Evolutionary conservation across 2,888 invertebrate species (phyloP), one percentile per base, ranked within the genome.

Genomic region (Copidosoma aretas): DNA sequence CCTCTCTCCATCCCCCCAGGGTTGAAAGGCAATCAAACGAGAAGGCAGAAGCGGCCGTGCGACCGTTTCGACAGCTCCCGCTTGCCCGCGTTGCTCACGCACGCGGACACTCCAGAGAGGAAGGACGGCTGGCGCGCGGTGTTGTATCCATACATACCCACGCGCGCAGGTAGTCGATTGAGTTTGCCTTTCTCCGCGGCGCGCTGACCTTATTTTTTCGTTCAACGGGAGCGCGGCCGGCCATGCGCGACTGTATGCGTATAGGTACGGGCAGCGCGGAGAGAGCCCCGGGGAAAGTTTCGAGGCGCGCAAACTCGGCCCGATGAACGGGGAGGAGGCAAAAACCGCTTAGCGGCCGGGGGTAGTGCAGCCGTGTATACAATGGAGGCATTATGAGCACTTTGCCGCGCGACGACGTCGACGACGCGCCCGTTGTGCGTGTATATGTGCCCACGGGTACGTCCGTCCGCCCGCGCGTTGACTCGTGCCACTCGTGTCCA

Each of bases 351-450:
- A 54, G 54, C 62, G 25, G 53, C 21, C 15, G 39, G 12, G 32
- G 32, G 32, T 8, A 32, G 32, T 5, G 32, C 32, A 32, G 3
- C 32, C 21, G 24, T 21, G 49, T 41, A 64, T 56, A 57, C 57
- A 64, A 57, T 57, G 63, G 57, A 64, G 57, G 63, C 63, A 64
- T 64, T 64, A 64, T 32, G 63, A 46, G 63, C 63, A 64, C 63
- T 64, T 64, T 64, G 19, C 24, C 57, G 19, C 10, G n/a, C 14
- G 54, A n/a, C n/a, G n/a, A n/a, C n/a, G n/a, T n/a, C n/a, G n/a
- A n/a, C 15, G 17, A 32, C 15, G 8, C 43, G 3, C 3, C 15
- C 43, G 12, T n/a, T 12, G 43, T 46, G 43, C 3, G 15, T 46
- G 15, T 46, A 12, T 17, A 12, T 17, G 43, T 17, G 12, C 15